Evolutionary conservation across 2,113 vertebrate species (phyloP), one percentile per base, ranked within the genome.

Genomic region (Python bivittatus): DNA sequence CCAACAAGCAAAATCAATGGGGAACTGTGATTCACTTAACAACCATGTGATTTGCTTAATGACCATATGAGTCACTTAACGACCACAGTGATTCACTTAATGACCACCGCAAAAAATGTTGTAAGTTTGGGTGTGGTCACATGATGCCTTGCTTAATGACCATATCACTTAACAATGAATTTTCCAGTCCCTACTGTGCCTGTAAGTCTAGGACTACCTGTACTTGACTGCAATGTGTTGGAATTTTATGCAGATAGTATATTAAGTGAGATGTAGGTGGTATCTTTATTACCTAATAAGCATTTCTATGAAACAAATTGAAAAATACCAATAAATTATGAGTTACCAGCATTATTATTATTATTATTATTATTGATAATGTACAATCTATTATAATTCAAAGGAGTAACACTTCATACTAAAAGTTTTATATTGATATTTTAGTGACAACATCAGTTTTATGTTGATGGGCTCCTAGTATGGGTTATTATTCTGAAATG

Each of bases 401-500:
- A 44, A 91, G 0, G 38, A 84, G 6, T 68, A 57, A 64, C 72
- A 88, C 27, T 84, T 83, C 42, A 56, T 56, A 88, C 61, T 93
- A 53, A 22, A 91, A 94, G 92, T 93, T 86, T 54, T 1, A 92
- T 95, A 91, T 92, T n/a, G 87, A 10, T 86, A 38, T 33, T 1
- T n/a, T 57, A 88, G 52, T 6, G 84, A 88, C 68, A 84, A 91
- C 85, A 90, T 54, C 57, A 86, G 88, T 93, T 94, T 57, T 4
- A 83, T 95, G 94, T 96, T 89, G 64, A 1, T 94, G 25, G 44
- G 57, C 10, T 52, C 11, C 91, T 13, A 8, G 10, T 44, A 22
- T 0, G 0, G 23, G 92, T 96, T 95, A 90, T 89, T 25, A 91
- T 94, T 23, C 86, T 93, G 58, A 57, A 33, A 95, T 86, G 64